Evolutionary conservation across 2,888 invertebrate species (phyloP).

Genomic region (Mesoligia furuncula): DNA sequence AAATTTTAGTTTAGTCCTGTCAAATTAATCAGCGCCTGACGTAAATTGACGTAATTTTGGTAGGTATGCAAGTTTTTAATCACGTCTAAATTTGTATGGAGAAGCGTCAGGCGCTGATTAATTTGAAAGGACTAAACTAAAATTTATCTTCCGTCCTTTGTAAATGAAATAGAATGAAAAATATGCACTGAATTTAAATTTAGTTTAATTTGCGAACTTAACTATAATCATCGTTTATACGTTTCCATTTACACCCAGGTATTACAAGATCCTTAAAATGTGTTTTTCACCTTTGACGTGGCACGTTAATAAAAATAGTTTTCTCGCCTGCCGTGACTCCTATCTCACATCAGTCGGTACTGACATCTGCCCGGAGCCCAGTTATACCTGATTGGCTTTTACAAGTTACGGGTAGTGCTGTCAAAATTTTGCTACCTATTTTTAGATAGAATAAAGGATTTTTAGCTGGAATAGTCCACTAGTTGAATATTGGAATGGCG

Average conservation of each 20-base stretch:
- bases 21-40: too few species aligned
- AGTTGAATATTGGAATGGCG: conserved; percentile 26
- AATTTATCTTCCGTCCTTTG: too few species aligned
- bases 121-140: too few species aligned
- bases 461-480: conserved; percentile 21
- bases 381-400: conserved; percentile 83
- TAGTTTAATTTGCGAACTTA: too few species aligned
- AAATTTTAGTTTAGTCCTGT: too few species aligned
- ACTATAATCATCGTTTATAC: not conserved
- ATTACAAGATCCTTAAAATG: conserved; percentile 10
- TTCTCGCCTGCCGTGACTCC: conserved; percentile 74
- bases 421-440: conserved; percentile 39
- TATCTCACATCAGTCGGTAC: conserved; percentile 79
- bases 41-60: too few species aligned
- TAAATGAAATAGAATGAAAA: too few species aligned
- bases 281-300: conserved; percentile 48
- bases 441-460: conserved; percentile 23
- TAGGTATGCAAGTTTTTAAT: too few species aligned
- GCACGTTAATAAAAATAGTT: conserved; percentile 77
- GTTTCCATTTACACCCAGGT: not conserved
- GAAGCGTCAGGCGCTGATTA: too few species aligned
- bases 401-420: conserved; percentile 81
- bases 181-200: too few species aligned
- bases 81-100: too few species aligned
- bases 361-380: conserved; percentile 77